phyloP scores from a whole-genome alignment of 2,113 vertebrate species.

The Cinclus cinclus region DNA sequence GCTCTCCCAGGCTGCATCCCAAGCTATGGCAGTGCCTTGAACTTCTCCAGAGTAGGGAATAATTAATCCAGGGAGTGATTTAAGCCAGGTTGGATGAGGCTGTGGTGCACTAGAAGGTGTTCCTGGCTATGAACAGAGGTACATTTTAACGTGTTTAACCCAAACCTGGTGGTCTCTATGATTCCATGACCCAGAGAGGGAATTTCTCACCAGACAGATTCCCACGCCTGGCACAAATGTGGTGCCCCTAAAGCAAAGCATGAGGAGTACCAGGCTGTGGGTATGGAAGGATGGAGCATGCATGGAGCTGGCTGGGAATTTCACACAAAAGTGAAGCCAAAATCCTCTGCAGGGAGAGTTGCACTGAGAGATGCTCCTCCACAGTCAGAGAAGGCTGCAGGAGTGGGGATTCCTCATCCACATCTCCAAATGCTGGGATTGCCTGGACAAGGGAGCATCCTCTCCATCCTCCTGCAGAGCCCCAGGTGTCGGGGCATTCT shows the following conservation, averaged over 20 bases:
- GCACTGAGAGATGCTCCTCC: fast-evolving
- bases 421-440: background rate
- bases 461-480: background rate
- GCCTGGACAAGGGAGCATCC: background rate
- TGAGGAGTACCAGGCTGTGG: background rate
- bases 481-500: background rate
- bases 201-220: background rate
- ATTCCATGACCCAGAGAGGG: background rate
- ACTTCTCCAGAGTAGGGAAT: background rate
- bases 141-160: background rate
- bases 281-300: background rate
- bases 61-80: background rate
- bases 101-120: background rate
- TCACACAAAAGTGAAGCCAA: background rate
- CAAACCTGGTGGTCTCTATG: background rate
- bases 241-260: background rate
- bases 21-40: background rate
- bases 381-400: background rate
- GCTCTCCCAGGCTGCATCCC: background rate
- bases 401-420: background rate
- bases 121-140: background rate
- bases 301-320: background rate
- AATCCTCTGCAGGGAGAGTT: background rate
- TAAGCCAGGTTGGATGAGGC: background rate
- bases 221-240: background rate